These are phyloP conservation scores for Lycia hirtaria DNA, from an alignment of 2,888 invertebrate genomes.

Conservation along the genomic window DNA sequence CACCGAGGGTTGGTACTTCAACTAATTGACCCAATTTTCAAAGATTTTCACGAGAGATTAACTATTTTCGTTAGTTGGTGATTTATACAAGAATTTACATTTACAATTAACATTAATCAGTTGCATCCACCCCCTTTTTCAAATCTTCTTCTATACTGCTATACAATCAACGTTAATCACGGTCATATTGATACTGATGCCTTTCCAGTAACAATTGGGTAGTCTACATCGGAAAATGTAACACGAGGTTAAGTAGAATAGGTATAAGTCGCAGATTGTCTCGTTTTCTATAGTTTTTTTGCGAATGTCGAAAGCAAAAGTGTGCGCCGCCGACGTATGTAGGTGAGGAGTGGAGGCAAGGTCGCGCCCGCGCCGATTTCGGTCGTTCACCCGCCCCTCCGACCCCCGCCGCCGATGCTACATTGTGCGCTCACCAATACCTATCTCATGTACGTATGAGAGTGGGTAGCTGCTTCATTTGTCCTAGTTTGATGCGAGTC, in stretches of 20 bases:
- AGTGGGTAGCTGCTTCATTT: constrained; percentile 6
- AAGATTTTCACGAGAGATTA: constrained; percentile 41
- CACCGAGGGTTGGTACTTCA: constrained; percentile 35
- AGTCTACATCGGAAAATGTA: no score
- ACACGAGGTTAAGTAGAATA: neutral
- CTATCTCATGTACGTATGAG: constrained; percentile 27
- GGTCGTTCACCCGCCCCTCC: constrained; percentile 81
- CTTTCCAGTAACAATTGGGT: no score
- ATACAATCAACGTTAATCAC: no score
- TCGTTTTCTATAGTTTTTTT: constrained; percentile 60
- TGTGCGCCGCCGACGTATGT: constrained; percentile 78
- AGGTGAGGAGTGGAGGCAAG: constrained; percentile 81
- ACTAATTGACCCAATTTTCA: constrained; percentile 79
- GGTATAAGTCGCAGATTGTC: constrained; percentile 6
- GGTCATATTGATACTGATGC: no score
- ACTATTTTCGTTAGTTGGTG: constrained; percentile 5
- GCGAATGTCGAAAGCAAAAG: constrained; percentile 84
- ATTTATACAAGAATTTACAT: no score
- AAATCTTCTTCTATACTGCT: no score
- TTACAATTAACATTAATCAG: no score
- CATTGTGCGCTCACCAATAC: constrained; percentile 60
- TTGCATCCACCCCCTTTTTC: no score
- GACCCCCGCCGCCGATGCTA: constrained; percentile 51
- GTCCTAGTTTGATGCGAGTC: constrained; percentile 13
- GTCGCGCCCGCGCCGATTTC: constrained; percentile 83